Evolutionary conservation across 1,140 invertebrate genomes (phyloP).

Genomic region (Atopsyche davidsoni): DNA sequence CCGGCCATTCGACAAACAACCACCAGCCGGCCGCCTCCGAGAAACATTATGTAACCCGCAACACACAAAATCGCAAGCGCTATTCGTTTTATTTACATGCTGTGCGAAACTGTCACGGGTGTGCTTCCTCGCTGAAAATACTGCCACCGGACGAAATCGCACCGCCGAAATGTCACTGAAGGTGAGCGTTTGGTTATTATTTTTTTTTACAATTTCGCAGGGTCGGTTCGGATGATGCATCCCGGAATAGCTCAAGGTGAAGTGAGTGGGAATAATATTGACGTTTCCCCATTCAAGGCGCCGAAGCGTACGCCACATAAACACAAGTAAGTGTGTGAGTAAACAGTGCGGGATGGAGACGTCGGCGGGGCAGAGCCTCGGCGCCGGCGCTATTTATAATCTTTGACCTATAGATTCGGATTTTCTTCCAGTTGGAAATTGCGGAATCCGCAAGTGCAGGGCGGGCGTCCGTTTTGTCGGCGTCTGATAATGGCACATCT

Average conservation of each 20-base stretch:
- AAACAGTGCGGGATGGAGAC: slow-evolving; percentile 9
- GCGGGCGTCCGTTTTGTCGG: slow-evolving; percentile 2
- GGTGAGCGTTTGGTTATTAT: slow-evolving; percentile 13
- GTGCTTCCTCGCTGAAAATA: neutral
- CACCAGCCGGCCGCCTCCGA: neutral
- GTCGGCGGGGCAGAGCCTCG: slow-evolving; percentile 5
- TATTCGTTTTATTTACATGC: too few species aligned
- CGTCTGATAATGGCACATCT: slow-evolving; percentile 3
- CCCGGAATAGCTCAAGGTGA: slow-evolving; percentile 26
- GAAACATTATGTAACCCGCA: neutral
- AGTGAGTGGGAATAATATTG: slow-evolving; percentile 27
- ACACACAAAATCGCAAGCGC: neutral
- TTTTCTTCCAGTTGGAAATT: slow-evolving; percentile 1
- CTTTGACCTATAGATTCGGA: slow-evolving; percentile 6
- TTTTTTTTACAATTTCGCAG: slow-evolving; percentile 10
- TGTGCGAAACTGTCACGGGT: too few species aligned
- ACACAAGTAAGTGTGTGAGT: neutral
- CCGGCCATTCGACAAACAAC: too few species aligned
- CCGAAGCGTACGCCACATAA: slow-evolving; percentile 7
- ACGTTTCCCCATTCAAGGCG: slow-evolving; percentile 17
- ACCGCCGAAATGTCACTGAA: slow-evolving; percentile 25
- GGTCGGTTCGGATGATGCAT: slow-evolving; percentile 7
- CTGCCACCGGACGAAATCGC: slow-evolving; percentile 1
- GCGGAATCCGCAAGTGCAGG: neutral
- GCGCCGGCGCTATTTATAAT: slow-evolving; percentile 9